A percentile compares a stretch with the other conserved stretches of the same genome.
phyloP scores from a whole-genome alignment of 2,888 invertebrate species.

The Napeogenes sylphis region DNA sequence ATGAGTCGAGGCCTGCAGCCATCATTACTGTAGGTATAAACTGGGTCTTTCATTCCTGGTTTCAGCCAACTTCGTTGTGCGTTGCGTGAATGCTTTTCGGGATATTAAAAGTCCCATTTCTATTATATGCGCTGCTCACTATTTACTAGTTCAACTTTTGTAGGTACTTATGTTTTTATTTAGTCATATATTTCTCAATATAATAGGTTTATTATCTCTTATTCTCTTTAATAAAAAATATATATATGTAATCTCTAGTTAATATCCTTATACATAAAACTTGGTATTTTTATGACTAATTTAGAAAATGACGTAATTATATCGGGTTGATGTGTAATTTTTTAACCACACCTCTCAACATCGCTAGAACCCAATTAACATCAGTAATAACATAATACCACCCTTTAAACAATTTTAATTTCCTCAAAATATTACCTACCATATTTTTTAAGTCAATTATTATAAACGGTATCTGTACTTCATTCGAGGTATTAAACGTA shows the following conservation, averaged over 20 bases:
- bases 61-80: conserved; percentile 40
- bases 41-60: conserved; percentile 43
- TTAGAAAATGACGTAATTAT: conserved; percentile 31
- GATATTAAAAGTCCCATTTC: conserved; percentile 33
- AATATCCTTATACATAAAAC: background rate
- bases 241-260: background rate
- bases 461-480: background rate
- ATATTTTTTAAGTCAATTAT: background rate
- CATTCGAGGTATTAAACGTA: background rate
- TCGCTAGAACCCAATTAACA: conserved; percentile 16
- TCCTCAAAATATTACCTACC: too few species aligned
- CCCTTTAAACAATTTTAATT: conserved; percentile 34
- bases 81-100: conserved; percentile 38
- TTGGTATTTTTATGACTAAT: conserved; percentile 17
- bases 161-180: conserved; percentile 1
- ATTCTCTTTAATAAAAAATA: background rate
- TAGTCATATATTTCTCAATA: background rate
- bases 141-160: too few species aligned
- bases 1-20: conserved; percentile 56
- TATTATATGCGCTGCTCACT: conserved; percentile 13
- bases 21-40: conserved; percentile 58
- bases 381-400: conserved; percentile 23
- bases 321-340: conserved; percentile 22
- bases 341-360: conserved; percentile 24
- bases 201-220: background rate